Conservation (phyloP, 1,140 invertebrate genomes). For the Saccostrea glomerata region DNA sequence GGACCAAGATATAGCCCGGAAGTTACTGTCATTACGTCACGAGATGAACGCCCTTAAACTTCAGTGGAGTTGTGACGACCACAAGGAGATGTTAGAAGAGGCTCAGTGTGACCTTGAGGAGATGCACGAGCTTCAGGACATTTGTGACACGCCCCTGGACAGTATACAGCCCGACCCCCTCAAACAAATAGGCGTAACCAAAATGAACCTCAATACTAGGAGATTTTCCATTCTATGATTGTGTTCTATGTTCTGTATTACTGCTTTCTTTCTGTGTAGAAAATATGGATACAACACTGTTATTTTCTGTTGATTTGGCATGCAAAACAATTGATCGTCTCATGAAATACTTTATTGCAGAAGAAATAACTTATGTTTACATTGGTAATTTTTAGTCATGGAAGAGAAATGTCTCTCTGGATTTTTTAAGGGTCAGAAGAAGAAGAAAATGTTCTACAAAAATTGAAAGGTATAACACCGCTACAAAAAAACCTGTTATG, state of each 20-base stretch:
- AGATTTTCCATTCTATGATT: slow-evolving; percentile 40
- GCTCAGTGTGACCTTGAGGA: slow-evolving; percentile 45
- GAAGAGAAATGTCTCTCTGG: too few relatives aligned
- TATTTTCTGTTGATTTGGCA: too few relatives aligned
- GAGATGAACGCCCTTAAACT: slow-evolving; percentile 41
- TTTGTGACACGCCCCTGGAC: slow-evolving; percentile 43
- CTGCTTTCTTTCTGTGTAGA: too few relatives aligned
- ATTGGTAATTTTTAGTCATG: too few relatives aligned
- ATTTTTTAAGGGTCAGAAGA: too few relatives aligned
- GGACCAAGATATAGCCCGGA: slow-evolving; percentile 39
- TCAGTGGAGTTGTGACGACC: slow-evolving; percentile 47
- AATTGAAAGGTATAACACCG: too few relatives aligned
- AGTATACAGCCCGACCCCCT: slow-evolving; percentile 21
- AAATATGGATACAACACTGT: too few relatives aligned
- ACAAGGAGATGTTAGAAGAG: slow-evolving; percentile 49
- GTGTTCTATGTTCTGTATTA: neutral
- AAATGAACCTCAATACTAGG: slow-evolving; percentile 43
- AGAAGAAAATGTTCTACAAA: too few relatives aligned
- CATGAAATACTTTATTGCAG: too few relatives aligned
- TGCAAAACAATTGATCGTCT: too few relatives aligned
- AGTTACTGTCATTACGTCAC: slow-evolving; percentile 38
- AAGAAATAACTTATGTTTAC: too few relatives aligned
- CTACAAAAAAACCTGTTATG: too few relatives aligned
- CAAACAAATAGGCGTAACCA: slow-evolving; percentile 44
- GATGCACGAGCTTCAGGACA: slow-evolving; percentile 45